Conservation (phyloP, 2,797 vertebrate species). For the Phalloptychus januarius region DNA sequence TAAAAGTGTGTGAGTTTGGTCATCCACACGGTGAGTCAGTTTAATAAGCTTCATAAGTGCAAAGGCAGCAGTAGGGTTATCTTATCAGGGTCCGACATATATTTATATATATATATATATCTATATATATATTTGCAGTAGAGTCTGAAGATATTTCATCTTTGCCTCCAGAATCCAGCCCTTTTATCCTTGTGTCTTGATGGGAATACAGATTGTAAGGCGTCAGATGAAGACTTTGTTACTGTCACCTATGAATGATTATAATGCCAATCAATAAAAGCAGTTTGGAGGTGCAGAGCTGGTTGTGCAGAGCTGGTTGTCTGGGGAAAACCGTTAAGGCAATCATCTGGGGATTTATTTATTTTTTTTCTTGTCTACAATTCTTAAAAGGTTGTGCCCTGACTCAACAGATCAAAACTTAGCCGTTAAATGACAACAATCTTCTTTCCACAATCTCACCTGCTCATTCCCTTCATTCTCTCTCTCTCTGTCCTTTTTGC, state of each 20-base stretch:
- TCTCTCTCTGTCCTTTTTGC: constrained; percentile 21
- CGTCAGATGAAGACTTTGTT: constrained; percentile 6
- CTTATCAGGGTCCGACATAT: constrained; percentile 25
- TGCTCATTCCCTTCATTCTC: background rate
- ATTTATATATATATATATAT: constrained; percentile 24
- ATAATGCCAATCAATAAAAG: constrained; percentile 23
- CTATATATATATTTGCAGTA: background rate
- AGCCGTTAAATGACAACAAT: constrained; percentile 23
- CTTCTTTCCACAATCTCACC: constrained; percentile 14
- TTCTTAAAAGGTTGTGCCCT: constrained; percentile 16
- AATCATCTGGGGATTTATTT: constrained; percentile 4
- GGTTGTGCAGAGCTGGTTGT: background rate
- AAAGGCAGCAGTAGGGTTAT: constrained; percentile 48
- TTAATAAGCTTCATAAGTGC: constrained; percentile 56
- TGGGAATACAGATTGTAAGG: constrained; percentile 1
- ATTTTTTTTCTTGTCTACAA: background rate
- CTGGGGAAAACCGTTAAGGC: constrained; percentile 15
- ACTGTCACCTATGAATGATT: constrained; percentile 19
- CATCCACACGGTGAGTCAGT: constrained; percentile 54
- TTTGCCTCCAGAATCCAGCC: constrained; percentile 15
- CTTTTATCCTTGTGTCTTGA: constrained; percentile 11
- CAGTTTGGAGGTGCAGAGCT: constrained; percentile 7
- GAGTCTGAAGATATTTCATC: constrained; percentile 13
- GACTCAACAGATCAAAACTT: constrained; percentile 38
- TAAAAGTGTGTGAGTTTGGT: constrained; percentile 46